Base-by-base conservation (phyloP, 2,888 invertebrate genomes). In the Strigamia transsilvanica region DNA sequence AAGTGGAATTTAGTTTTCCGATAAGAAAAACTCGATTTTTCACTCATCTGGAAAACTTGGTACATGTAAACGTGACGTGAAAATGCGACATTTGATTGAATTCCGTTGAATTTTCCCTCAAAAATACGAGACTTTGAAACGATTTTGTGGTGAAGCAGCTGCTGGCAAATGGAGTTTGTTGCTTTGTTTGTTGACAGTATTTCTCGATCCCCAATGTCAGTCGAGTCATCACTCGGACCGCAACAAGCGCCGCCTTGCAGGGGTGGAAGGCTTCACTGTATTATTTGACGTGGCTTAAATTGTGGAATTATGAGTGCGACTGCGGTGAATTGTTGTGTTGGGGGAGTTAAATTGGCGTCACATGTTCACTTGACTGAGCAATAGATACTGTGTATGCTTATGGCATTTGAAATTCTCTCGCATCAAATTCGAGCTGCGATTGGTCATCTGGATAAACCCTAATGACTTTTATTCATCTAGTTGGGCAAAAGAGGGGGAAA, bases 391-490 rank as follows among this genome's bases (percentile, higher is more conserved):
- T 73, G 73, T 73, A 32, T 23, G 73, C 73, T 73, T 32, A 73
- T 73, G 27, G 73, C 73, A 73, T 73, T 73, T 73, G 73, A 32
- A 32, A 73, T 73, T 23, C 32, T 7, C 27, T 12, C 2, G 73
- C 2, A 66, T 66, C 61, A 15, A 73, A 73, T 27, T 32, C 27
- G 23, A 3, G 3, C 32, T 12, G 12, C 27, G 73, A 73, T 73
- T 73, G 73, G 73, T 73, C 73, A 73, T 15, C 13, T 73, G 73
- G 73, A 27, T 73, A 32, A 56, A 27, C 10, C 73, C 27, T 73
- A 73, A 73, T 73, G 73, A 73, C 27, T 73, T 73, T 73, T 73
- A 73, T 73, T 73, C 73, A 73, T 73, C 73, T 32, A 73, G 56
- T 56, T 56, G 56, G 10, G 32, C 73, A 15, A n/a, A 73, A 32